phyloP scores from a whole-genome alignment of 2,113 vertebrate species.

The Platichthys flesus region DNA sequence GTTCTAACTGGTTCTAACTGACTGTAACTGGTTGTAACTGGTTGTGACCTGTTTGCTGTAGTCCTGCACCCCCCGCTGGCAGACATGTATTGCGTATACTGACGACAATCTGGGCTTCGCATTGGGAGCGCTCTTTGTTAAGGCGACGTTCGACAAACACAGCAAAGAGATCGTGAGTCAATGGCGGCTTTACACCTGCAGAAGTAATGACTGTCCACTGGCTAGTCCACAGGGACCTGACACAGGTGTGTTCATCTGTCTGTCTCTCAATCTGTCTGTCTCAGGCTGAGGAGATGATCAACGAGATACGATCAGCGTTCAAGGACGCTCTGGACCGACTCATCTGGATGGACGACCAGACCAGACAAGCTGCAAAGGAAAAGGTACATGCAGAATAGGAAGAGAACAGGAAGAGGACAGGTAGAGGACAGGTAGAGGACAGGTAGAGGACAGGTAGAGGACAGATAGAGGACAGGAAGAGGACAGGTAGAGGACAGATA shows the following conservation, averaged over 20 bases:
- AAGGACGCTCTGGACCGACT: constrained; percentile 88
- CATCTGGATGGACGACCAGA: constrained; percentile 94
- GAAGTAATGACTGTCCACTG: neutral
- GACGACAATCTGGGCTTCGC: constrained; percentile 97
- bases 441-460: no score
- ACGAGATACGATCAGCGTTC: constrained; percentile 91
- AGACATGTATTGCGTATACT: constrained; percentile 96
- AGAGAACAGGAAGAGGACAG: neutral
- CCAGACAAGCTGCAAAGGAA: constrained; percentile 91
- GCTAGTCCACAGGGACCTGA: neutral
- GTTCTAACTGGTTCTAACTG: neutral
- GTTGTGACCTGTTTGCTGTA: constrained; percentile 57
- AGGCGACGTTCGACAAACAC: constrained; percentile 94
- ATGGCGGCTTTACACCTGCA: neutral
- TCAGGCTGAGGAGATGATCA: constrained; percentile 97
- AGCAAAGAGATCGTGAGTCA: constrained; percentile 91
- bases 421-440: no score
- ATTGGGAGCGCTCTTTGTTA: constrained; percentile 95
- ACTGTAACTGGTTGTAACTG: neutral
- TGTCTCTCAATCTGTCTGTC: neutral
- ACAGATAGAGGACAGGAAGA: neutral
- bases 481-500: neutral
- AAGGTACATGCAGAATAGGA: constrained; percentile 82
- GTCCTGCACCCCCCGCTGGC: constrained; percentile 97
- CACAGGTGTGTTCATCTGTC: neutral